phyloP scores from a whole-genome alignment of 2,113 vertebrate genomes.

The Anas platyrhynchos region DNA sequence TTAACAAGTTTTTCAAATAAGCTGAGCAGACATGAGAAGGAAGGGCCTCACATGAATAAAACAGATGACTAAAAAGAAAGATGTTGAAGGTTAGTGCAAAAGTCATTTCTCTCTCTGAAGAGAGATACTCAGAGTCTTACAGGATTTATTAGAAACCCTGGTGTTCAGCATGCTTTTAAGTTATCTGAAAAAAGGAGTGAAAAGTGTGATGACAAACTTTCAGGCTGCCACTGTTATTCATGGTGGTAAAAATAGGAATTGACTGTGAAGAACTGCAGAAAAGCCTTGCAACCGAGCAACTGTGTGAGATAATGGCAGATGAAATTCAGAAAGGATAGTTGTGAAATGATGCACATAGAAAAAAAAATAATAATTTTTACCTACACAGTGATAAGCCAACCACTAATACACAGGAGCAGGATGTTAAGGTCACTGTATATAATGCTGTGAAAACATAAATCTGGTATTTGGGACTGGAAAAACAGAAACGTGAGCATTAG shows the following conservation, averaged over 20 bases:
- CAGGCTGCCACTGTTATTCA: not conserved
- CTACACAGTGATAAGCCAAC: constrained; percentile 10
- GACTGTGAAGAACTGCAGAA: not conserved
- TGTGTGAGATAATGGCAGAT: constrained; percentile 32
- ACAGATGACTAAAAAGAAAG: not conserved
- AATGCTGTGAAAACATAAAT: not conserved
- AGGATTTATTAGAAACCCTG: constrained; percentile 4
- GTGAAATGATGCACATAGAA: not conserved
- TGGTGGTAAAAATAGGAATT: constrained; percentile 4
- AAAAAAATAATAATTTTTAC: not conserved
- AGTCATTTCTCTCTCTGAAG: not conserved
- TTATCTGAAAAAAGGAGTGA: not conserved
- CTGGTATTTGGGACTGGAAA: not conserved
- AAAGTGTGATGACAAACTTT: constrained; percentile 30
- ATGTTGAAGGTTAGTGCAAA: not conserved
- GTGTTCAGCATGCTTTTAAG: not conserved
- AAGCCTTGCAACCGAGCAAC: not conserved
- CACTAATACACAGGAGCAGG: not conserved
- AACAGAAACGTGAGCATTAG: not conserved
- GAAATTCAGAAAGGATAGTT: not conserved
- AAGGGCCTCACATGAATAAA: not conserved
- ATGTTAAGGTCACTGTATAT: not conserved
- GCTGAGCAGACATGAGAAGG: not conserved
- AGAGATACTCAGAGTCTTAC: not conserved
- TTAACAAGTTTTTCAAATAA: not conserved